phyloP scores from a whole-genome alignment of 2,888 invertebrate species.

The Ernsta delagoae region DNA sequence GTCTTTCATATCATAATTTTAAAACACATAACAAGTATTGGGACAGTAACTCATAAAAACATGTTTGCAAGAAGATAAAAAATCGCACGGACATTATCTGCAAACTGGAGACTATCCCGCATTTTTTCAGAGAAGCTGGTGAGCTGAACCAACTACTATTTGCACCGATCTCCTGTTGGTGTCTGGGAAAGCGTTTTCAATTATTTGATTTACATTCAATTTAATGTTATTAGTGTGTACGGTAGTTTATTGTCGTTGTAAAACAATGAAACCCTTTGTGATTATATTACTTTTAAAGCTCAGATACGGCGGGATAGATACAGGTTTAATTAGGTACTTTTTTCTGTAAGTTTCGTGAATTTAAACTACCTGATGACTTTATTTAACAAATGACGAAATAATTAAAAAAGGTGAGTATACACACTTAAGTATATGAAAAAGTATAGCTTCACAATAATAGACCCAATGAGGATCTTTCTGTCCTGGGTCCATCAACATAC shows the following conservation, averaged over 20 bases:
- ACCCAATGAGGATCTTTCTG: too few species aligned
- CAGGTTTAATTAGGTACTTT: background rate
- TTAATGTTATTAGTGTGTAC: constrained; percentile 59
- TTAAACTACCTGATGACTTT: too few species aligned
- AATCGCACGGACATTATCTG: background rate
- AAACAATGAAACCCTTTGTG: constrained; percentile 15
- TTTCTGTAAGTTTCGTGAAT: background rate
- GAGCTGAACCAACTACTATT: constrained; percentile 16
- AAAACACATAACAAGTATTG: too few species aligned
- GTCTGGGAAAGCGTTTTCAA: constrained; percentile 55
- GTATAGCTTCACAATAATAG: too few species aligned
- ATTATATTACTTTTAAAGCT: constrained; percentile 9
- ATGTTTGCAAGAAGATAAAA: too few species aligned
- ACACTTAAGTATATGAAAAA: too few species aligned
- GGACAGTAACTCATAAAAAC: too few species aligned
- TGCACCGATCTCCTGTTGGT: constrained; percentile 42
- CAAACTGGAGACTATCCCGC: constrained; percentile 3
- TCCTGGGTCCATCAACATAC: too few species aligned
- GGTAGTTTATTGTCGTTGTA: constrained; percentile 22
- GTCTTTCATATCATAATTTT: too few species aligned
- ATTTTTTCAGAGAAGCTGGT: background rate
- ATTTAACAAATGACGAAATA: too few species aligned
- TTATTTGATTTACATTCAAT: constrained; percentile 71
- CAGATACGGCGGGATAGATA: background rate
- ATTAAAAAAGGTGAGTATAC: too few species aligned